These are phyloP conservation scores for Gonioctena quinquepunctata DNA, from an alignment of 1,140 invertebrate genomes.

Conservation along the genomic window DNA sequence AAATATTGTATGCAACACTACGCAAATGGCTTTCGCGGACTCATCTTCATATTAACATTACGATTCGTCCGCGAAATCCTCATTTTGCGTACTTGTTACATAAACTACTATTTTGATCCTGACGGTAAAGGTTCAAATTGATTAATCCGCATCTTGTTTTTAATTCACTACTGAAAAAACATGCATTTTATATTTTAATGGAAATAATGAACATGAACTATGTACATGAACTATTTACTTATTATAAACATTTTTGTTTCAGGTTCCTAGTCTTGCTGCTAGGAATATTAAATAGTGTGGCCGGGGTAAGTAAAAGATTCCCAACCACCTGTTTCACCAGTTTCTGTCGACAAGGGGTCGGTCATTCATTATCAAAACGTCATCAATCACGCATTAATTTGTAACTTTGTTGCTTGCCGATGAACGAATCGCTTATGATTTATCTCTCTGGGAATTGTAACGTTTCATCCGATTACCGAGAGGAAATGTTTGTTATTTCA, in stretches of 20 bases:
- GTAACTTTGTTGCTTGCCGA: not conserved
- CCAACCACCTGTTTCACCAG: not conserved
- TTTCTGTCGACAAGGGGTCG: not conserved
- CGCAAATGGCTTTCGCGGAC: no score
- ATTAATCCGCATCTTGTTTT: no score
- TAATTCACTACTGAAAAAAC: no score
- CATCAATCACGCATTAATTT: not conserved
- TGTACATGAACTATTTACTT: no score
- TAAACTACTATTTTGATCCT: no score
- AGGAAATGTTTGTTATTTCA: not conserved
- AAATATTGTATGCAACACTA: no score
- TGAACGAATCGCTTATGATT: not conserved
- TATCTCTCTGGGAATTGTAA: not conserved
- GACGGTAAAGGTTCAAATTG: no score
- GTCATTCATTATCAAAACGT: not conserved
- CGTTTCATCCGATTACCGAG: not conserved
- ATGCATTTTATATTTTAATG: no score
- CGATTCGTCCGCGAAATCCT: no score
- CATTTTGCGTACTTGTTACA: no score
- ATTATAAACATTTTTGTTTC: slow-evolving; percentile 24
- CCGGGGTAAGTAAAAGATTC: slow-evolving; percentile 36
- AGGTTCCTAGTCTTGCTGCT: slow-evolving; percentile 43
- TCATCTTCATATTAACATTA: no score
- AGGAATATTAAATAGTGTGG: slow-evolving; percentile 32
- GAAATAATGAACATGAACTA: no score